Evolutionary conservation across 2,113 vertebrate genomes (phyloP).

Genomic region (Motacilla alba): DNA sequence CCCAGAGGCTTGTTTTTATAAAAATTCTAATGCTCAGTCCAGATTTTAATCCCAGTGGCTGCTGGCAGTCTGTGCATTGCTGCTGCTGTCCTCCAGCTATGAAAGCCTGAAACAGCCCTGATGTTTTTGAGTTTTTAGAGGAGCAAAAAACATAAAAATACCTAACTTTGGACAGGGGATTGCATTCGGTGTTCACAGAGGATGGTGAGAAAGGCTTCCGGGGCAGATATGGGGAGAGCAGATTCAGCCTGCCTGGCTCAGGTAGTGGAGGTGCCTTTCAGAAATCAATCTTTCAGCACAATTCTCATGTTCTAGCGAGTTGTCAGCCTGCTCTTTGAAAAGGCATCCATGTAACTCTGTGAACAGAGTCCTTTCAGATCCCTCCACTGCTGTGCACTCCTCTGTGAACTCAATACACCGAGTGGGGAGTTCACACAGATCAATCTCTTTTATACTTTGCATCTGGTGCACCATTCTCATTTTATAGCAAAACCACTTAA

Average conservation of each 20-base stretch:
- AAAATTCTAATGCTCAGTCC: not conserved
- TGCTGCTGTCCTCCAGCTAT: not conserved
- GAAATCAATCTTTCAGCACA: not conserved
- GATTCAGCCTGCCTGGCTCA: not conserved
- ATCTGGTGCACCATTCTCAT: not conserved
- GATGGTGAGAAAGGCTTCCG: not conserved
- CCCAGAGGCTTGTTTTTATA: not conserved
- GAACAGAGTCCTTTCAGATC: not conserved
- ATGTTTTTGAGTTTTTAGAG: not conserved
- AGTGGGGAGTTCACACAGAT: conserved; percentile 3
- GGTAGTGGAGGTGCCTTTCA: not conserved
- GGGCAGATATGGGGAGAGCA: not conserved
- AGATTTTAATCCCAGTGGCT: not conserved
- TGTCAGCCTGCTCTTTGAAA: conserved; percentile 45
- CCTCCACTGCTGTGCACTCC: not conserved
- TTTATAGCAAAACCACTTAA: not conserved
- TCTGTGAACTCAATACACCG: not conserved
- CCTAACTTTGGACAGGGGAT: not conserved
- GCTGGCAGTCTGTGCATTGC: not conserved
- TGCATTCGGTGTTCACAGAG: not conserved
- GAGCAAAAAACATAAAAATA: not conserved
- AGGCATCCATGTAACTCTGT: not conserved
- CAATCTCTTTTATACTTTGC: not conserved
- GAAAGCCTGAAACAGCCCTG: not conserved
- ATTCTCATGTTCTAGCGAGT: not conserved